A percentile compares a stretch with the other conserved stretches of the same genome.
phyloP scores from a whole-genome alignment of 2,113 vertebrate species.

The Collichthys lucidus region DNA sequence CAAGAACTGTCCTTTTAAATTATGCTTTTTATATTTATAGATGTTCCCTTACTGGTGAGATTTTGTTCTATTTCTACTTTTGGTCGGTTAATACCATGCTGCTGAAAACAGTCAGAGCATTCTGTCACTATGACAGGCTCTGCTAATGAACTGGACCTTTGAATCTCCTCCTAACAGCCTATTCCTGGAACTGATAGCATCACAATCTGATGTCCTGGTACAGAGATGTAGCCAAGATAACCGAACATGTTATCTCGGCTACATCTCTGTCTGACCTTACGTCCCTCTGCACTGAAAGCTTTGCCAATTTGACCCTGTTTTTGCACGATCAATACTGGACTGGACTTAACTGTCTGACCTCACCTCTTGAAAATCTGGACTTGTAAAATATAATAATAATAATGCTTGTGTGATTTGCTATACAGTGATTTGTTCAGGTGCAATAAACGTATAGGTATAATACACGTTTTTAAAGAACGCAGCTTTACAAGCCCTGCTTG shows the following conservation, averaged over 20 bases:
- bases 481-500: not conserved
- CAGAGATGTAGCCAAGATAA: slow-evolving; percentile 68
- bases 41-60: slow-evolving; percentile 20
- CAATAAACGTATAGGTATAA: not conserved
- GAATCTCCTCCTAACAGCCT: slow-evolving; percentile 53
- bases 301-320: slow-evolving; percentile 46
- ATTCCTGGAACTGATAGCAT: slow-evolving; percentile 69
- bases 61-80: slow-evolving; percentile 38
- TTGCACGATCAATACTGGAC: slow-evolving; percentile 38
- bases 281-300: slow-evolving; percentile 47
- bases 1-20: not conserved
- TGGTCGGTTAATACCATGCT: slow-evolving; percentile 19
- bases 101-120: slow-evolving; percentile 48
- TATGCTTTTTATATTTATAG: slow-evolving; percentile 19
- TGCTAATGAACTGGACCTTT: slow-evolving; percentile 73
- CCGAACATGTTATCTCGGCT: too few relatives aligned
- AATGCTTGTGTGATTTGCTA: not conserved
- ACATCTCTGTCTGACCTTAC: slow-evolving; percentile 59
- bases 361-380: slow-evolving; percentile 16
- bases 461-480: too few relatives aligned
- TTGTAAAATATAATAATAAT: slow-evolving; percentile 11
- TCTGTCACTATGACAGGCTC: slow-evolving; percentile 57
- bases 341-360: slow-evolving; percentile 33
- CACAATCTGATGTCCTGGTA: slow-evolving; percentile 57
- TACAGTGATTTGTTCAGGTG: not conserved